Conservation (phyloP, 2,888 invertebrate species). For the Pegoplata infirma region DNA sequence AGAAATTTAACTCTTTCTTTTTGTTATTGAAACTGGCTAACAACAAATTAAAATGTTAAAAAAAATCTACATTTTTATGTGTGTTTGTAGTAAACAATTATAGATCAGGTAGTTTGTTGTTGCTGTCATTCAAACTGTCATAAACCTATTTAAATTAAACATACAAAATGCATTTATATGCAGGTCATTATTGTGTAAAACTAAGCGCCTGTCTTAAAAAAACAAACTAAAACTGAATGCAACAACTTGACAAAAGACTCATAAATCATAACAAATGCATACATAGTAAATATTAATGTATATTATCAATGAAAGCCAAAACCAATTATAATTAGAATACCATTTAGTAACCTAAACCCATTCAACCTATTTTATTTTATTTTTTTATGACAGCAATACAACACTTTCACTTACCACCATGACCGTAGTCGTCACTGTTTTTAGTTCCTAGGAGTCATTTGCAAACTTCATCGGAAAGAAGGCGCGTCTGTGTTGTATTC, state of each 20-base stretch:
- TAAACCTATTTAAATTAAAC: conserved; percentile 33
- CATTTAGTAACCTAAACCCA: conserved; percentile 7
- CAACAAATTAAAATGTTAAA: too few relatives aligned
- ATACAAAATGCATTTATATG: conserved; percentile 2
- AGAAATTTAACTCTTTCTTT: too few relatives aligned
- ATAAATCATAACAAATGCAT: conserved; percentile 43
- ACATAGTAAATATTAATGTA: not conserved
- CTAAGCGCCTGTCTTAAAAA: conserved; percentile 39
- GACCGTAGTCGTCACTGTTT: not conserved
- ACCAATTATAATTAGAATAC: conserved; percentile 5
- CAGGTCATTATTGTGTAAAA: conserved; percentile 28
- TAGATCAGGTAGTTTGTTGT: conserved; percentile 31
- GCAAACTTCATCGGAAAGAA: not conserved
- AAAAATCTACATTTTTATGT: too few relatives aligned
- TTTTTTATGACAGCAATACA: conserved; percentile 21
- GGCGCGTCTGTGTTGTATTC: not conserved
- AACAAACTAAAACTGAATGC: not conserved
- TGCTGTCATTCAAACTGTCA: conserved; percentile 26
- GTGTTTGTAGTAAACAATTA: not conserved
- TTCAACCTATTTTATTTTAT: conserved; percentile 15
- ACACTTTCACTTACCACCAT: conserved; percentile 20
- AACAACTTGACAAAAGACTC: conserved; percentile 10
- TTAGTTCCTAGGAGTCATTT: conserved; percentile 33
- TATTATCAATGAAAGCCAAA: conserved; percentile 35
- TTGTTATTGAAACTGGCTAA: too few relatives aligned